Evolutionary conservation across 2,797 vertebrate genomes (phyloP).

Genomic region (Etheostoma nigrum): DNA sequence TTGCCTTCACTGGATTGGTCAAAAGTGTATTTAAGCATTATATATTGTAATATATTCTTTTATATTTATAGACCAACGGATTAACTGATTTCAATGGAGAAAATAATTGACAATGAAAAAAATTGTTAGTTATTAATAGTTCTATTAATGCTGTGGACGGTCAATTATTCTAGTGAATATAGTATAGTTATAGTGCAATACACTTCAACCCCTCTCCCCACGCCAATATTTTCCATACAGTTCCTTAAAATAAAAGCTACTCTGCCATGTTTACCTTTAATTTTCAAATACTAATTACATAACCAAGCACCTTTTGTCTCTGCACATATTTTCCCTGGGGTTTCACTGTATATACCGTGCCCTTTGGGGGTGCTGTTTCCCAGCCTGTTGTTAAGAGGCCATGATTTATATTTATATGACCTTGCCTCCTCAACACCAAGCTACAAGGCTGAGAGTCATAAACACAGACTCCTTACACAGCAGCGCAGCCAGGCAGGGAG

Average conservation of each 20-base stretch:
- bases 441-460: slow-evolving; percentile 43
- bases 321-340: background rate
- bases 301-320: background rate
- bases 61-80: background rate
- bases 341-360: background rate
- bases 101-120: background rate
- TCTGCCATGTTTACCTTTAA: slow-evolving; percentile 2
- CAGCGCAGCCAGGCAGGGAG: slow-evolving; percentile 6
- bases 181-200: background rate
- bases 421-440: slow-evolving; percentile 34
- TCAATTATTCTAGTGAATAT: too few species aligned
- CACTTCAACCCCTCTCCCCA: background rate
- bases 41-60: background rate
- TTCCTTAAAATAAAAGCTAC: slow-evolving; percentile 12
- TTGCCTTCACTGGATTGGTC: slow-evolving; percentile 3
- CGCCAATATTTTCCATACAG: background rate
- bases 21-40: background rate
- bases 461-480: slow-evolving; percentile 36
- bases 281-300: slow-evolving; percentile 3
- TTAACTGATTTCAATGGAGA: background rate
- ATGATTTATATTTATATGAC: slow-evolving; percentile 48
- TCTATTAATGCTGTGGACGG: background rate
- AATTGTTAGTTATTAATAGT: background rate
- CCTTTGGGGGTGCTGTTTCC: slow-evolving; percentile 37
- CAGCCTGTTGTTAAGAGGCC: slow-evolving; percentile 33